phyloP scores from a whole-genome alignment of 2,113 vertebrate species.

The Amphiprion ocellaris region DNA sequence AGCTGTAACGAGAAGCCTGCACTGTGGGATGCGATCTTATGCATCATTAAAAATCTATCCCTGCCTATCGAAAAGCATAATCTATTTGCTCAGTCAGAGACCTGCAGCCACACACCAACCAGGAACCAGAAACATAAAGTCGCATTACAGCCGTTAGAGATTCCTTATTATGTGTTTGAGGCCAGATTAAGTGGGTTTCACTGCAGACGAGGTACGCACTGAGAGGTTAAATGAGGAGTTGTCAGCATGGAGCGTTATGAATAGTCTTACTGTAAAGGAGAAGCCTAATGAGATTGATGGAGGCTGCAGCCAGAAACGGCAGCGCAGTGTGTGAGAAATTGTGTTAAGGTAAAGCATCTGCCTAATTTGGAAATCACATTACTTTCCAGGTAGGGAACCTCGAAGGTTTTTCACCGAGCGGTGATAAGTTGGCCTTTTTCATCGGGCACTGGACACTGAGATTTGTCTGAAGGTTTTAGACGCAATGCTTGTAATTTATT shows the following conservation, averaged over 20 bases:
- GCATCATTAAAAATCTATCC: slow-evolving; percentile 21
- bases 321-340: slow-evolving; percentile 58
- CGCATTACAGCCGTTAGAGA: slow-evolving; percentile 25
- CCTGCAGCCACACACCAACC: slow-evolving; percentile 15
- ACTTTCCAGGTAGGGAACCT: slow-evolving; percentile 51
- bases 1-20: neutral
- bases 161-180: slow-evolving; percentile 35
- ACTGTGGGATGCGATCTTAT: neutral
- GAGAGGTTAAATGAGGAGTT: slow-evolving; percentile 63
- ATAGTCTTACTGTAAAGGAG: slow-evolving; percentile 56
- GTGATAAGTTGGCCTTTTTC: slow-evolving; percentile 35
- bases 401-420: slow-evolving; percentile 14
- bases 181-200: slow-evolving; percentile 36
- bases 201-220: slow-evolving; percentile 37
- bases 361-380: slow-evolving; percentile 59
- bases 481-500: neutral
- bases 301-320: slow-evolving; percentile 35
- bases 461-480: slow-evolving; percentile 25
- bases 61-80: slow-evolving; percentile 33
- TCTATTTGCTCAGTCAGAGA: slow-evolving; percentile 35
- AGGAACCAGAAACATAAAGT: slow-evolving; percentile 40
- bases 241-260: slow-evolving; percentile 45
- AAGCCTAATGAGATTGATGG: slow-evolving; percentile 61
- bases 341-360: slow-evolving; percentile 43
- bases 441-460: neutral